Evolutionary conservation across 2,888 invertebrate genomes (phyloP).

Genomic region (Leptopilina syphax): DNA sequence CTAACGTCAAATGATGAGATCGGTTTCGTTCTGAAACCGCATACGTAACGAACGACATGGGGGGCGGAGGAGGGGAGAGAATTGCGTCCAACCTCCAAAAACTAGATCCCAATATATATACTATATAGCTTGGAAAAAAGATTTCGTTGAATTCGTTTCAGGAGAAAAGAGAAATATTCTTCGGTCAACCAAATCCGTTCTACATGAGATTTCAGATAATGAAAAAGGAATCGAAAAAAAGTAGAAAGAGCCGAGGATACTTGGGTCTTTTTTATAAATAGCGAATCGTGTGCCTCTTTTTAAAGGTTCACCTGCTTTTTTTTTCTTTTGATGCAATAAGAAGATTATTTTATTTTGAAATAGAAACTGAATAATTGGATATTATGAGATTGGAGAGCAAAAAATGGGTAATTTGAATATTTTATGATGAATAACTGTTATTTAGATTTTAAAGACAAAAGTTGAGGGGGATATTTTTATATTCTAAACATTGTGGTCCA

Average conservation of each 20-base stretch:
- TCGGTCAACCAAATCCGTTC: constrained; percentile 33
- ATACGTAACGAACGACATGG: constrained; percentile 59
- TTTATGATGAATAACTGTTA: too few species aligned
- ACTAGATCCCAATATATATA: neutral
- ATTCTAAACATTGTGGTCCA: too few species aligned
- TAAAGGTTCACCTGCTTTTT: constrained; percentile 20
- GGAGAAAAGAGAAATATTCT: constrained; percentile 30
- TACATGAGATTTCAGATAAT: constrained; percentile 29
- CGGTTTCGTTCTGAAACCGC: constrained; percentile 52
- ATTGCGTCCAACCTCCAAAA: constrained; percentile 5
- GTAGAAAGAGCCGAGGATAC: constrained; percentile 17
- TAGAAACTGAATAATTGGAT: neutral
- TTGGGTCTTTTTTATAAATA: constrained; percentile 9
- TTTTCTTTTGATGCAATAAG: neutral
- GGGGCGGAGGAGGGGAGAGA: constrained; percentile 49
- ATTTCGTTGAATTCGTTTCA: constrained; percentile 37
- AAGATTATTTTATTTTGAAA: neutral
- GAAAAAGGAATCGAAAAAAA: constrained; percentile 20
- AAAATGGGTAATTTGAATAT: too few species aligned
- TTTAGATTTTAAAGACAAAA: too few species aligned
- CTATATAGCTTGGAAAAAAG: constrained; percentile 20
- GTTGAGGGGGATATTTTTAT: too few species aligned
- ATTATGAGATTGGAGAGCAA: too few species aligned
- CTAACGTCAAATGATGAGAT: constrained; percentile 50
- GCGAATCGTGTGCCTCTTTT: constrained; percentile 1